Evolutionary conservation across 1,140 invertebrate genomes (phyloP).

Genomic region (Adelges cooleyi): DNA sequence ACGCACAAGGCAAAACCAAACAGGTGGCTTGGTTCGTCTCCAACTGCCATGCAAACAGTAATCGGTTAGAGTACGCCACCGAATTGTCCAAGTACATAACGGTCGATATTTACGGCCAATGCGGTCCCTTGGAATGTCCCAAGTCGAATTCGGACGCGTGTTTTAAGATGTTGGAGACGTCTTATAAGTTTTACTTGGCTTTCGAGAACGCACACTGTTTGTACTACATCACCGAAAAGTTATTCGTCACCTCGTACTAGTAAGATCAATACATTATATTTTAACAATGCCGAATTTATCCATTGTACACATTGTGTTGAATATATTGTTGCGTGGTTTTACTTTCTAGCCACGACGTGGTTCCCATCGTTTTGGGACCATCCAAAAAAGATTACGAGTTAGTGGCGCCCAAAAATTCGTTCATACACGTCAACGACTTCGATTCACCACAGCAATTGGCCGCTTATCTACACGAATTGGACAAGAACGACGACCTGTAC

Average conservation of each 20-base stretch:
- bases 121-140: slow-evolving; percentile 73
- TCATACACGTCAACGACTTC: slow-evolving; percentile 91
- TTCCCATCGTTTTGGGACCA: slow-evolving; percentile 96
- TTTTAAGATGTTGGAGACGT: slow-evolving; percentile 75
- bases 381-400: slow-evolving; percentile 76
- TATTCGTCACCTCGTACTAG: slow-evolving; percentile 83
- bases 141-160: slow-evolving; percentile 69
- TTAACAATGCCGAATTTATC: too few species aligned
- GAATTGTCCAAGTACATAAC: slow-evolving; percentile 74
- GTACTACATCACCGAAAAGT: slow-evolving; percentile 95
- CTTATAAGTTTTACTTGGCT: slow-evolving; percentile 95
- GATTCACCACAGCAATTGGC: slow-evolving; percentile 70
- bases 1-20: slow-evolving; percentile 78
- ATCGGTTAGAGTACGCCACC: slow-evolving; percentile 72
- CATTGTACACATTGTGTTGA: too few species aligned
- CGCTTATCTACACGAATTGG: slow-evolving; percentile 71
- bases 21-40: slow-evolving; percentile 96
- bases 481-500: slow-evolving; percentile 74
- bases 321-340: slow-evolving; percentile 29
- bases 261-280: slow-evolving; percentile 46
- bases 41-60: slow-evolving; percentile 82
- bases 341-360: slow-evolving; percentile 59
- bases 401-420: slow-evolving; percentile 74
- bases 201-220: slow-evolving; percentile 95
- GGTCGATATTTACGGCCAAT: slow-evolving; percentile 88